Base-by-base conservation (phyloP, 1,140 invertebrate genomes). In the Listronotus oregonensis region DNA sequence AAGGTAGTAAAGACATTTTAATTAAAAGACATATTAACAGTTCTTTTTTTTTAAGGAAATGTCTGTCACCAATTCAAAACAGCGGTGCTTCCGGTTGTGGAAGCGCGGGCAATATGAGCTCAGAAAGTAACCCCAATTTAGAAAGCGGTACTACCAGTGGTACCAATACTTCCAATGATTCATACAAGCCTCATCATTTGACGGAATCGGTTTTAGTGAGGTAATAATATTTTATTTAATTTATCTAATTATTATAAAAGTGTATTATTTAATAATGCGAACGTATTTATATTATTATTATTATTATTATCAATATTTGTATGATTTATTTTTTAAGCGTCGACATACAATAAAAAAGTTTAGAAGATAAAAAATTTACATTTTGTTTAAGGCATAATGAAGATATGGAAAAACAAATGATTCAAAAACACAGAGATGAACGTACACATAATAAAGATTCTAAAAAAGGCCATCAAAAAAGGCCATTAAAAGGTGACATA, bases 331-430 rank as follows among this genome's bases (percentile, higher is more conserved):
- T n/a, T n/a, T n/a, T n/a, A n/a, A n/a, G n/a, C n/a, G n/a, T n/a
- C n/a, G n/a, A n/a, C n/a, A n/a, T n/a, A n/a, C n/a, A n/a, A n/a
- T n/a, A n/a, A n/a, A n/a, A n/a, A 27, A 27, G 2, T 27, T 27
- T 3, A 27, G 5, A 27, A 27, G 21, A 1, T 27, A 1, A 27
- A 27, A 27, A 27, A 3, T 27, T 27, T 27, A 27, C 21, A 3
- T 3, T 27, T 27, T 27, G 3, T 37, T 37, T 37, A 44, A 86
- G 85, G 66, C 90, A 91, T 70, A 91, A 91, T 75, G 86, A 89
- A 67, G 85, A 90, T 54, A 92, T 91, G 89, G 88, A 91, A 73
- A 90, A 90, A 71, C 81, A 85, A 5, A 87, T 92, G 84, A 80
- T 90, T 9, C 87, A 89, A 69, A 86, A 86, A 54, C 88, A 91